Evolutionary conservation across 1,140 invertebrate species (phyloP).

Genomic region (Drosophila orena): DNA sequence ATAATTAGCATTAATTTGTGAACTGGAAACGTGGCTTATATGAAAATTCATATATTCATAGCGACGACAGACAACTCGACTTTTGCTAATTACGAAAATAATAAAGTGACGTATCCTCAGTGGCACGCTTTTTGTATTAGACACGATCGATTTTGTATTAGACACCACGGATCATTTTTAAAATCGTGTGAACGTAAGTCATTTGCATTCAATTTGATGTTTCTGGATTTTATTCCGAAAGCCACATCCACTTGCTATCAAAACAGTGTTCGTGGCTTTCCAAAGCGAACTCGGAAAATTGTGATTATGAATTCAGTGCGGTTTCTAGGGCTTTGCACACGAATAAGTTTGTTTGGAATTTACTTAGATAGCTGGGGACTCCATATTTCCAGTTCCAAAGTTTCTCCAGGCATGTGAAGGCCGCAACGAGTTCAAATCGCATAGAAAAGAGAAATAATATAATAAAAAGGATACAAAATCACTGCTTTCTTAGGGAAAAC

Average conservation of each 20-base stretch:
- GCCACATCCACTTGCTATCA: conserved; percentile 16
- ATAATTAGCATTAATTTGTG: conserved; percentile 27
- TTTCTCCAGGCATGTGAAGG: conserved; percentile 49
- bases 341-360: conserved; percentile 30
- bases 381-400: conserved; percentile 32
- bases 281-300: conserved; percentile 14
- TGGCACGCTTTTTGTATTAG: conserved; percentile 45
- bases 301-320: conserved; percentile 41
- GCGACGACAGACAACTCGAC: neutral
- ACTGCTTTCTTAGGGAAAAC: neutral
- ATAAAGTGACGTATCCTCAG: conserved; percentile 29
- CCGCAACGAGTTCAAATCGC: neutral
- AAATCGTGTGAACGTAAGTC: conserved; percentile 8
- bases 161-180: neutral
- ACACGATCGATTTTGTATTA: conserved; percentile 1
- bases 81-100: conserved; percentile 47
- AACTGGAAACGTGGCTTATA: conserved; percentile 35
- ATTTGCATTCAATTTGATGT: conserved; percentile 1
- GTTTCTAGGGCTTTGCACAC: conserved; percentile 52
- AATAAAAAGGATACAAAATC: neutral
- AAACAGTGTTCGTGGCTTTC: conserved; percentile 35
- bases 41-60: conserved; percentile 35
- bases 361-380: conserved; percentile 16
- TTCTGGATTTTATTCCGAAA: conserved; percentile 25
- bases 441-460: neutral